These are phyloP conservation scores for Synanthedon myopaeformis DNA, from an alignment of 2,888 invertebrate genomes.

Conservation along the genomic window DNA sequence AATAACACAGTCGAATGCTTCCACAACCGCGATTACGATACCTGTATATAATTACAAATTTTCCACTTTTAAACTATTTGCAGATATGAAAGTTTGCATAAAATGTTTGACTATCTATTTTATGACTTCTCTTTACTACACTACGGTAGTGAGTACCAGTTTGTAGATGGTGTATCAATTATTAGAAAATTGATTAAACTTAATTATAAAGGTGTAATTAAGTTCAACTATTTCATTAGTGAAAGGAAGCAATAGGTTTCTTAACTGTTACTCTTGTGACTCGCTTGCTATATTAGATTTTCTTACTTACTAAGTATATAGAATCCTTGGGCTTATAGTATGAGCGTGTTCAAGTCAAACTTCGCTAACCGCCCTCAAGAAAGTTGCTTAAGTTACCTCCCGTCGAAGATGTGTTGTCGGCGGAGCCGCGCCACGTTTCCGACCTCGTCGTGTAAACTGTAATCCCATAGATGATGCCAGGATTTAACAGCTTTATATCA, in stretches of 20 bases:
- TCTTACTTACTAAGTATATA: constrained; percentile 51
- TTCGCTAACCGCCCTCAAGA: constrained; percentile 65
- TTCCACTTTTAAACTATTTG: background rate
- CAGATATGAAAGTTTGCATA: background rate
- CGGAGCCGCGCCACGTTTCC: constrained; percentile 25
- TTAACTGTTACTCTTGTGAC: constrained; percentile 1
- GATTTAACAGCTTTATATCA: constrained; percentile 59
- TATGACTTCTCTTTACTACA: no score
- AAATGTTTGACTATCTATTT: no score
- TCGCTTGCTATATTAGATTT: constrained; percentile 43
- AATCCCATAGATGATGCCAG: constrained; percentile 63
- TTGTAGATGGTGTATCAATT: no score
- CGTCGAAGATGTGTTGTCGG: constrained; percentile 52
- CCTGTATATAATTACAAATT: background rate
- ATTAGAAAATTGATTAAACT: no score
- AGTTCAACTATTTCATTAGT: no score
- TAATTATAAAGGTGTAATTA: no score
- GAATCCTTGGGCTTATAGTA: constrained; percentile 57
- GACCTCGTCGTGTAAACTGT: constrained; percentile 52
- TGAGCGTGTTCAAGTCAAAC: constrained; percentile 63
- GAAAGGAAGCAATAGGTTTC: no score
- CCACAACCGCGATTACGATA: constrained; percentile 43
- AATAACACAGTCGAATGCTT: constrained; percentile 64
- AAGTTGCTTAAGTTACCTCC: constrained; percentile 62
- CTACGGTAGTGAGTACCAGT: no score